These are phyloP conservation scores for Panopea generosa DNA, from an alignment of 2,888 invertebrate genomes.

Conservation along the genomic window DNA sequence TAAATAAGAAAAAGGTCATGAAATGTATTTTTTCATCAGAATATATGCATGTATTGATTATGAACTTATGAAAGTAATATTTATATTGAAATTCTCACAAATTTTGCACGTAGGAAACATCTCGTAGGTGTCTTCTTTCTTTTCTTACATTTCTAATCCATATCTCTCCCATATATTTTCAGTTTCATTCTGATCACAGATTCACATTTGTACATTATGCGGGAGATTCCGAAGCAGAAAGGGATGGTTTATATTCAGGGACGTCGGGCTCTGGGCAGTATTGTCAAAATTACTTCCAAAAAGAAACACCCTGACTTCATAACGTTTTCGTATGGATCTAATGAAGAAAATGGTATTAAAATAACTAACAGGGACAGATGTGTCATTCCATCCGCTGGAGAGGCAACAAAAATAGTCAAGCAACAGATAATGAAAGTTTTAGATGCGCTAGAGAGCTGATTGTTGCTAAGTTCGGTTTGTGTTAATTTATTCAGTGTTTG, in stretches of 20 bases:
- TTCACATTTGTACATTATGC: constrained; percentile 93
- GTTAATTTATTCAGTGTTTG: no score
- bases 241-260: constrained; percentile 95
- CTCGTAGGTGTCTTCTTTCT: no score
- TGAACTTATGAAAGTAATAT: no score
- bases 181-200: constrained; percentile 95
- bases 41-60: no score
- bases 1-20: no score
- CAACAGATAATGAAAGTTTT: constrained; percentile 91
- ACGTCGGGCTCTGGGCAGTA: constrained; percentile 94
- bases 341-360: constrained; percentile 86
- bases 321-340: constrained; percentile 96
- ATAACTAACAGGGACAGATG: constrained; percentile 96
- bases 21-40: no score
- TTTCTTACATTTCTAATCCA: no score
- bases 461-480: neutral
- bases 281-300: constrained; percentile 98
- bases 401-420: constrained; percentile 95
- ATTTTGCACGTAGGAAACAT: no score
- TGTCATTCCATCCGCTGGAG: constrained; percentile 95
- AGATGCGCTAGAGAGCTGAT: constrained; percentile 80
- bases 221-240: constrained; percentile 89
- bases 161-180: constrained; percentile 61
- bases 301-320: constrained; percentile 97
- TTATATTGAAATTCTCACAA: no score